A percentile compares a stretch with the other conserved stretches of the same genome.
Evolutionary conservation across 1,140 invertebrate genomes (phyloP).

Genomic region (Eupeodes corollae): DNA sequence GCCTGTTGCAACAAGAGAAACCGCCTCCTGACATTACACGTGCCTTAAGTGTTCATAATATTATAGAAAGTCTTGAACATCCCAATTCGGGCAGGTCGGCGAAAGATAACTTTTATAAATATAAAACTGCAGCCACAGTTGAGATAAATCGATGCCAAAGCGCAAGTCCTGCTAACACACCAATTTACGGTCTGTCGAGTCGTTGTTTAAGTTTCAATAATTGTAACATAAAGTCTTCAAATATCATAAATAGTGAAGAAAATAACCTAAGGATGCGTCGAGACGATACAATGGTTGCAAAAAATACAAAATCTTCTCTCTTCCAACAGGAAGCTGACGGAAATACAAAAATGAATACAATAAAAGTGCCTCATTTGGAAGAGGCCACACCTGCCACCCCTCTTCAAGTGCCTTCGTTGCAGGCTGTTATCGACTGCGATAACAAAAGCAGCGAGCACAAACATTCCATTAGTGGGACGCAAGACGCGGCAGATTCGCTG

Average conservation of each 20-base stretch:
- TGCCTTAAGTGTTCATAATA: slow-evolving; percentile 24
- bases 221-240: slow-evolving; percentile 1
- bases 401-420: slow-evolving; percentile 2
- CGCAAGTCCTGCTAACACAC: slow-evolving; percentile 17
- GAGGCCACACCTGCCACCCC: background rate
- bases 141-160: background rate
- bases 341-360: background rate
- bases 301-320: too few relatives aligned
- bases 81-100: slow-evolving; percentile 3
- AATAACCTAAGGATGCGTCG: background rate
- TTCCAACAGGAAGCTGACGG: too few relatives aligned
- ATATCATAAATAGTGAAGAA: background rate
- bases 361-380: background rate
- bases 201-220: background rate
- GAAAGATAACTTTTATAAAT: slow-evolving; percentile 36
- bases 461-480: background rate
- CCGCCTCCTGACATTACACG: slow-evolving; percentile 7
- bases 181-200: slow-evolving; percentile 8
- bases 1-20: background rate
- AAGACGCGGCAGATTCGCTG: background rate
- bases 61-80: slow-evolving; percentile 11
- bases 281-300: background rate
- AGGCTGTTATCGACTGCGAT: background rate
- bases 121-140: slow-evolving; percentile 28
- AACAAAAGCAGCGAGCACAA: background rate